These are phyloP conservation scores for Dipodomys merriami DNA, from an alignment of 2,113 vertebrate genomes.

Conservation along the genomic window DNA sequence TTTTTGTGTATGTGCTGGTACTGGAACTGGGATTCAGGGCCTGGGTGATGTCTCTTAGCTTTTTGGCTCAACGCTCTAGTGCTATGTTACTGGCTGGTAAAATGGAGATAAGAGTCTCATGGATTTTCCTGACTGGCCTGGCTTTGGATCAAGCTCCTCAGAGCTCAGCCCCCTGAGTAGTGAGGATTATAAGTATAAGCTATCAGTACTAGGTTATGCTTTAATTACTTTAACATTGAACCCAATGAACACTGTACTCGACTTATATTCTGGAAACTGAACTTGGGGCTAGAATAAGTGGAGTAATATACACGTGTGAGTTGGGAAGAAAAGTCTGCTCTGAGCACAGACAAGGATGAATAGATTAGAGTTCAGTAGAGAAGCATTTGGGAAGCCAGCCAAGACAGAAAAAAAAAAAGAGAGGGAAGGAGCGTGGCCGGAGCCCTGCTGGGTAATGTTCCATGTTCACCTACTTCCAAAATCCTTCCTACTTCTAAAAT, in stretches of 20 bases:
- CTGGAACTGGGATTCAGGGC: too few species aligned
- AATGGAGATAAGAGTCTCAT: too few species aligned
- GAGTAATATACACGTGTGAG: background rate
- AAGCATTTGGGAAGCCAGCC: background rate
- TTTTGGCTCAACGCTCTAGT: too few species aligned
- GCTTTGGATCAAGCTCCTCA: too few species aligned
- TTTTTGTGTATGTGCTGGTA: too few species aligned
- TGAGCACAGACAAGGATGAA: background rate
- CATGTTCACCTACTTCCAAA: background rate
- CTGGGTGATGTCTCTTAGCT: too few species aligned
- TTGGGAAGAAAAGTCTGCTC: background rate
- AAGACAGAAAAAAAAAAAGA: background rate
- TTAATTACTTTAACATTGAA: slow-evolving; percentile 39
- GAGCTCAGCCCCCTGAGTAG: too few species aligned
- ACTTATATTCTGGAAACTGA: background rate
- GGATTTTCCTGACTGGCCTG: too few species aligned
- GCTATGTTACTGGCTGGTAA: too few species aligned
- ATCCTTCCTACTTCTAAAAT: background rate
- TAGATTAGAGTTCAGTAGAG: background rate
- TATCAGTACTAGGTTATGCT: background rate
- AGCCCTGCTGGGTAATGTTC: too few species aligned
- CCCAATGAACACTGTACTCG: background rate
- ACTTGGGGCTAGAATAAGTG: background rate
- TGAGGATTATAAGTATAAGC: too few species aligned
- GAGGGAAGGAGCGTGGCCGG: fast-evolving